Percentiles rank a stretch among this genome's conserved stretches.
Evolutionary conservation across 2,888 invertebrate species (phyloP).

Genomic region (Microctonus hyperodae): DNA sequence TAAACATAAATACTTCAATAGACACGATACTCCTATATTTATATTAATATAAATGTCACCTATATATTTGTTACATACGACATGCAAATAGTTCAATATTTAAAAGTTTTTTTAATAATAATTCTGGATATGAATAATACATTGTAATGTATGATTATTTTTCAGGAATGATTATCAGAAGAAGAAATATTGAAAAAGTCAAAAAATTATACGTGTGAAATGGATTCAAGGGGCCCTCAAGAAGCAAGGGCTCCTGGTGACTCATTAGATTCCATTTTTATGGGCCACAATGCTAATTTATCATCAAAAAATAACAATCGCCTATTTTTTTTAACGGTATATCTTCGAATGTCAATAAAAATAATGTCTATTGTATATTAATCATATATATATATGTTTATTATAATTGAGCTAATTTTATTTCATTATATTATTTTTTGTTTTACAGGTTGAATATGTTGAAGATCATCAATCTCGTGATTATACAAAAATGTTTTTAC

Average conservation of each 20-base stretch:
- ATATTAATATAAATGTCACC: no score
- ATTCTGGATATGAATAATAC: not conserved
- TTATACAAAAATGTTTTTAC: constrained; percentile 56
- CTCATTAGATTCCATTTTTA: constrained; percentile 50
- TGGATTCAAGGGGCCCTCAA: constrained; percentile 62
- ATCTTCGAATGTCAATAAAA: constrained; percentile 29
- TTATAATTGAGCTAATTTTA: not conserved
- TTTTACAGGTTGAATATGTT: constrained; percentile 56
- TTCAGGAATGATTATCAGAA: constrained; percentile 8
- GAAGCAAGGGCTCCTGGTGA: constrained; percentile 60
- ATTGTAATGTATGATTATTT: not conserved
- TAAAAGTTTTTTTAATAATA: not conserved
- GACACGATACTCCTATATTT: no score
- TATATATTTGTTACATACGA: no score
- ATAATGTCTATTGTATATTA: not conserved
- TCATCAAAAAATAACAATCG: constrained; percentile 46
- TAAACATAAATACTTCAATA: no score
- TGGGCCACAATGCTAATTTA: constrained; percentile 37
- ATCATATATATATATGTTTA: not conserved
- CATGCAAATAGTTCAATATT: not conserved
- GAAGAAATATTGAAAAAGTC: not conserved
- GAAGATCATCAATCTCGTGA: constrained; percentile 56
- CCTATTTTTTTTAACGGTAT: constrained; percentile 57
- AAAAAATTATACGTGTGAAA: constrained; percentile 38
- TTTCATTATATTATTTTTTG: constrained; percentile 10